phyloP scores from a whole-genome alignment of 2,888 invertebrate species.

The Thelaira solivaga region DNA sequence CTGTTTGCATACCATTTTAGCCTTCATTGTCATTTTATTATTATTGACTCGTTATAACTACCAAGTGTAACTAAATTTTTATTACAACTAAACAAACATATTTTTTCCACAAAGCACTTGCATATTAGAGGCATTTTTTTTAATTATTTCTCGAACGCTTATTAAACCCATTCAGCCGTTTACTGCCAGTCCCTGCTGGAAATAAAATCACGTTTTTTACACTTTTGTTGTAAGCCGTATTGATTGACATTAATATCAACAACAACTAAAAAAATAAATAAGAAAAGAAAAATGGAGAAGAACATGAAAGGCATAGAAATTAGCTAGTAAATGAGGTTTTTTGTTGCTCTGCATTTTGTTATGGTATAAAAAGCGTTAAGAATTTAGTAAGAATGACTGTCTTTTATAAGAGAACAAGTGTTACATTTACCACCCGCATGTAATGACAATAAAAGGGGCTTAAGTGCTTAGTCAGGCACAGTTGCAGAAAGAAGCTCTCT shows the following conservation, averaged over 20 bases:
- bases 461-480: too few relatives aligned
- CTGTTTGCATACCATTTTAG: too few relatives aligned
- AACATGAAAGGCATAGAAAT: too few relatives aligned
- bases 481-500: too few relatives aligned
- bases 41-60: slow-evolving; percentile 20
- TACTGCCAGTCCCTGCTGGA: background rate
- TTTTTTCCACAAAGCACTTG: background rate
- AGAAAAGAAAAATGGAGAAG: too few relatives aligned
- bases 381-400: background rate
- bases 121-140: background rate
- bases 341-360: background rate
- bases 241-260: slow-evolving; percentile 7
- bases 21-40: too few relatives aligned
- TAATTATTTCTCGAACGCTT: background rate
- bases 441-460: too few relatives aligned
- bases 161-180: background rate
- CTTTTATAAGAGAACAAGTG: background rate
- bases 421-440: background rate
- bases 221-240: background rate
- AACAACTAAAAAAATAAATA: too few relatives aligned
- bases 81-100: background rate
- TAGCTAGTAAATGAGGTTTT: background rate
- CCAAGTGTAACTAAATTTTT: background rate
- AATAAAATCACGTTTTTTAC: background rate
- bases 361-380: background rate